Conservation (phyloP, 2,797 vertebrate species). For the Macropodus opercularis region DNA sequence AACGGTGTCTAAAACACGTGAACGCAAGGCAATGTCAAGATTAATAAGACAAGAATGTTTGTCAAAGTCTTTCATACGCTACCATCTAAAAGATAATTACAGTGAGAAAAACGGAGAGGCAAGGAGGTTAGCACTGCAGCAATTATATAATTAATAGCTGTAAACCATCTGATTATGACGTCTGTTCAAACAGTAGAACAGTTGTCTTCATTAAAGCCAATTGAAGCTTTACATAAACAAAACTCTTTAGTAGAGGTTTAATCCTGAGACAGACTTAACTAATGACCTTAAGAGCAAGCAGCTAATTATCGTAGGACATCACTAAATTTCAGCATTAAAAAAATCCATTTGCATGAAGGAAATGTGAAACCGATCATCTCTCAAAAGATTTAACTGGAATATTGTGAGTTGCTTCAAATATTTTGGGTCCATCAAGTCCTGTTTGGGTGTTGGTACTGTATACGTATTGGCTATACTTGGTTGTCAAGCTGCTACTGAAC, state of each 20-base stretch:
- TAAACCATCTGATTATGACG: slow-evolving; percentile 23
- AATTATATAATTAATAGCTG: slow-evolving; percentile 21
- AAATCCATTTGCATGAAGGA: background rate
- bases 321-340: slow-evolving; percentile 9
- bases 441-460: too few relatives aligned
- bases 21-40: slow-evolving; percentile 43
- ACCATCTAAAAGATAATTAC: slow-evolving; percentile 53
- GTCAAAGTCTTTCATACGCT: slow-evolving; percentile 42
- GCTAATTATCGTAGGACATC: background rate
- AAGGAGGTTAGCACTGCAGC: slow-evolving; percentile 44
- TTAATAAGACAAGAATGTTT: slow-evolving; percentile 58
- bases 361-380: background rate
- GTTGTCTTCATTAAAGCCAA: slow-evolving; percentile 44
- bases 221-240: slow-evolving; percentile 20
- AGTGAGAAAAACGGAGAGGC: slow-evolving; percentile 33
- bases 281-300: background rate
- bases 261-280: slow-evolving; percentile 6
- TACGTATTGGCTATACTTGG: too few relatives aligned
- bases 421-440: background rate
- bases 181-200: slow-evolving; percentile 28
- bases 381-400: too few relatives aligned
- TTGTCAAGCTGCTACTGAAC: too few relatives aligned
- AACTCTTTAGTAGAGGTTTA: slow-evolving; percentile 9
- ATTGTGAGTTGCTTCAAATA: too few relatives aligned
- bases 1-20: slow-evolving; percentile 29